Conservation (phyloP, 2,797 vertebrate genomes). For the Menidia menidia region DNA sequence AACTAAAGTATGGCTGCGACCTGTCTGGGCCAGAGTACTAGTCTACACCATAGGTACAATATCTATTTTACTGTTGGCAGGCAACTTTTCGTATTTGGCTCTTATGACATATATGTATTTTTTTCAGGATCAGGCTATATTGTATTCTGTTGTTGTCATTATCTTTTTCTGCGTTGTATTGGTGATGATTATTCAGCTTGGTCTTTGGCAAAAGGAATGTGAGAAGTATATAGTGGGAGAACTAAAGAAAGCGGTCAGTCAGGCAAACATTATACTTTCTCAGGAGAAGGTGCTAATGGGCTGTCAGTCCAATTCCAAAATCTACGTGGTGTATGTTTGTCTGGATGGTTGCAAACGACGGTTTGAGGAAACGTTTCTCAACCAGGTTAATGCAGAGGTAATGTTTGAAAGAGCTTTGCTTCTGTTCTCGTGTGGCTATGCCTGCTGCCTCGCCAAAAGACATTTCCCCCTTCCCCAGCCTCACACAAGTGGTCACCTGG, state of each 20-base stretch:
- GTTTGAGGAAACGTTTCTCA: constrained; percentile 53
- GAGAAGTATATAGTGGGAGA: neutral
- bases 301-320: constrained; percentile 51
- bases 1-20: constrained; percentile 16
- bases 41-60: neutral
- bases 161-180: neutral
- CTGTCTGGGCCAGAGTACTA: neutral
- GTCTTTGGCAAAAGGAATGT: neutral
- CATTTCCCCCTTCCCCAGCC: constrained; percentile 55
- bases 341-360: constrained; percentile 52
- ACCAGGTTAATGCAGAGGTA: constrained; percentile 14
- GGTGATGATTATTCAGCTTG: neutral
- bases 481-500: constrained; percentile 51
- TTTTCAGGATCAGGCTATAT: neutral
- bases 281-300: constrained; percentile 40
- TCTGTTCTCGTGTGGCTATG: constrained; percentile 65
- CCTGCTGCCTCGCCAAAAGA: constrained; percentile 65
- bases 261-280: neutral
- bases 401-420: constrained; percentile 64
- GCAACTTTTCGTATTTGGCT: neutral
- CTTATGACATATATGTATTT: neutral
- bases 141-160: neutral
- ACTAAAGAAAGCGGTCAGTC: neutral
- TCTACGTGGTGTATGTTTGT: constrained; percentile 67
- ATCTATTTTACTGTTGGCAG: neutral